Conservation (phyloP, 37 sponge, comb jelly and placozoan genomes). For the Haliclona indistincta region DNA sequence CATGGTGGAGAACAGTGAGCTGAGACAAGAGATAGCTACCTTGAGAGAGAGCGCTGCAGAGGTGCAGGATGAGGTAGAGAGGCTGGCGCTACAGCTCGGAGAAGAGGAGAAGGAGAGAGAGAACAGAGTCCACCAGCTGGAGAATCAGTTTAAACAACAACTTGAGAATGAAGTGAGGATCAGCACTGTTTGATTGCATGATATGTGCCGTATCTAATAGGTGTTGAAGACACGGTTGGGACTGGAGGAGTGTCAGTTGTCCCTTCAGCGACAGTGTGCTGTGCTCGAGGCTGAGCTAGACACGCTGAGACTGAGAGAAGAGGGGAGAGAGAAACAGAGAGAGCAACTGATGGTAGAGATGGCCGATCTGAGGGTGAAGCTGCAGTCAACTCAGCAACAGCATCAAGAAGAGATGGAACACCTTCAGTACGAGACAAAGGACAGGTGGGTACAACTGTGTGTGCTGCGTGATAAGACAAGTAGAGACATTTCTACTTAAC, state of each 20-base stretch:
- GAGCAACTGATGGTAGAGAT: not conserved
- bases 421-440: not conserved
- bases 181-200: not conserved
- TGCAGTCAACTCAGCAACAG: not conserved
- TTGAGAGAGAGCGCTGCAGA: not conserved
- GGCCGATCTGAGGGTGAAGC: not conserved
- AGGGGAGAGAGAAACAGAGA: slow-evolving; percentile 12
- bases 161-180: not conserved
- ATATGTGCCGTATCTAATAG: not conserved
- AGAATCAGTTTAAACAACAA: not conserved
- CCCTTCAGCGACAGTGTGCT: not conserved
- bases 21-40: not conserved
- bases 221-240: not conserved
- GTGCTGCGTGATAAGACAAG: no score
- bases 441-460: no score
- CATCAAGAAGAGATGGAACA: not conserved
- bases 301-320: not conserved
- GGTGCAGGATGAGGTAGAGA: not conserved
- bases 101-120: not conserved
- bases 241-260: not conserved
- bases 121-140: not conserved
- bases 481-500: not conserved
- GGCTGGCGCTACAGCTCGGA: not conserved
- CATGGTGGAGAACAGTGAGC: slow-evolving; percentile 13
- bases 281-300: not conserved